Base-by-base conservation (phyloP, 2,888 invertebrate species). In the Morpho deidamia region DNA sequence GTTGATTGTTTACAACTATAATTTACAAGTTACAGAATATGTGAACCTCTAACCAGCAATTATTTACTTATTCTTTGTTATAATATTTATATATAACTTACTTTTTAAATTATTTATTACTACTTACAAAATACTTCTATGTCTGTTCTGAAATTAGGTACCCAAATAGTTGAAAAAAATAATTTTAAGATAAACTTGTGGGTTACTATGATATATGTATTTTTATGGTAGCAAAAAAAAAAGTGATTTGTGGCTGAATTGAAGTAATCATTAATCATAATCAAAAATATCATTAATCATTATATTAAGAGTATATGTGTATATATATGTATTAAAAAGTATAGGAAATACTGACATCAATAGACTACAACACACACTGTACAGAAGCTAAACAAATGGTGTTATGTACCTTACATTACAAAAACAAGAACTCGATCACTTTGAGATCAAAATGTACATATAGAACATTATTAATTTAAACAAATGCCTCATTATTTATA, bases 371-470 rank as follows among this genome's bases (percentile, higher is more conserved):
- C 75, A 85, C 80, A 74, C 81, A 78, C 84, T 88, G 83, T 88
- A 88, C 86, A 87, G 73, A 79, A 81, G 76, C 88, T 87, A 87
- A 83, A 76, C 75, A 76, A 83, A 79, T 88, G 88, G 89, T 89
- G 89, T 89, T 88, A 79, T 87, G 77, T 87, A 87, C 89, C 90
- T 89, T 88, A 90, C 89, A 81, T 78, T 75, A 74, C 74, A 70
- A 79, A 76, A 72, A 78, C 79, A 82, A 84, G 76, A 82, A 79
- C 81, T 78, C 86, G 83, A 88, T 88, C 88, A 75, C 81, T 73
- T 83, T 88, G 88, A 88, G 89, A 89, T 89, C 89, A 89, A 86
- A 86, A 88, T 88, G 84, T 88, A 88, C 87, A 88, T 72, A 81
- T 70, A 65, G 60, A 78, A 76, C 69, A 73, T 74, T 49, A 59